These are phyloP conservation scores for Prunella himalayana DNA, from an alignment of 2,113 vertebrate species.

Conservation along the genomic window DNA sequence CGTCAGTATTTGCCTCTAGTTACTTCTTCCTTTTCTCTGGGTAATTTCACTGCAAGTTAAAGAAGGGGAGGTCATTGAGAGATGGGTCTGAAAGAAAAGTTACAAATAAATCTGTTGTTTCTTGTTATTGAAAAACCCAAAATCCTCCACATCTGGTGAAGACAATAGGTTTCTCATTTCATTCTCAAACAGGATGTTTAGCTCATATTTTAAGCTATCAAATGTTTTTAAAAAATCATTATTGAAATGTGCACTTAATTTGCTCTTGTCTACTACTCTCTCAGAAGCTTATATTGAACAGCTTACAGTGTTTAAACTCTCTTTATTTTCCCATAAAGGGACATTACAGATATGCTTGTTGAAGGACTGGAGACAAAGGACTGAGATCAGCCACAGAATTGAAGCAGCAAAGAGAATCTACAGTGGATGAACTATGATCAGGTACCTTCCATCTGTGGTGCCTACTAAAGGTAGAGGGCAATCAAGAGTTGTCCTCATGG, in stretches of 20 bases:
- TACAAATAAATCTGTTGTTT: neutral
- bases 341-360: neutral
- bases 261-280: neutral
- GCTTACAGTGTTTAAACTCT: neutral
- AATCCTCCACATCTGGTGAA: neutral
- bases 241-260: neutral
- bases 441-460: neutral
- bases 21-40: neutral
- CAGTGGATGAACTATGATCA: neutral
- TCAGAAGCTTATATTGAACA: neutral
- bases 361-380: neutral
- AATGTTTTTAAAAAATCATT: neutral
- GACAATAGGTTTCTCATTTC: neutral
- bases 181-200: neutral
- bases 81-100: neutral
- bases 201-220: neutral
- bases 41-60: neutral
- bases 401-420: neutral
- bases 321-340: neutral
- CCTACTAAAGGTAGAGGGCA: neutral
- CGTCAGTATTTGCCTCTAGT: neutral
- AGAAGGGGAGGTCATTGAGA: neutral
- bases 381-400: neutral
- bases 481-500: neutral
- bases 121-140: neutral